Evolutionary conservation across 2,797 vertebrate species (phyloP).

Genomic region (Crypturellus tataupa): DNA sequence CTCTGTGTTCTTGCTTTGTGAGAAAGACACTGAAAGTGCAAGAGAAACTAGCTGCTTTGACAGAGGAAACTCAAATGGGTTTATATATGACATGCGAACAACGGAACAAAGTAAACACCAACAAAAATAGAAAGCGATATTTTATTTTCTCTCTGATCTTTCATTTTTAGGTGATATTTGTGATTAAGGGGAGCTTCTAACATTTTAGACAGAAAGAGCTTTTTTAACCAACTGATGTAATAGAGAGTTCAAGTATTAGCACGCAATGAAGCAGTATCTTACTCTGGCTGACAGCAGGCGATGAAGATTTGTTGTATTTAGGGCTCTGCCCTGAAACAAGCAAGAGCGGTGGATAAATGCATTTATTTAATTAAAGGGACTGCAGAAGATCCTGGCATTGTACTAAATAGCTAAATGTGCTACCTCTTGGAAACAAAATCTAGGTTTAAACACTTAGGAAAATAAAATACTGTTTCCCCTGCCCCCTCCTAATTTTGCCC

Average conservation of each 20-base stretch:
- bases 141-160: slow-evolving; percentile 58
- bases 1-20: slow-evolving; percentile 7
- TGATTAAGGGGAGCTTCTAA: slow-evolving; percentile 42
- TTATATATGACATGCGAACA: background rate
- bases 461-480: background rate
- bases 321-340: background rate
- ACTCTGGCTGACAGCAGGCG: slow-evolving; percentile 38
- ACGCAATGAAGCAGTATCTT: slow-evolving; percentile 14
- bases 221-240: slow-evolving; percentile 38
- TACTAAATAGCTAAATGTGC: background rate
- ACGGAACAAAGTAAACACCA: slow-evolving; percentile 46
- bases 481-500: background rate
- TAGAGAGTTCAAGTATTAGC: slow-evolving; percentile 22
- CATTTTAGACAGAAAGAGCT: slow-evolving; percentile 15
- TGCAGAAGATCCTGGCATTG: background rate
- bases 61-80: slow-evolving; percentile 59
- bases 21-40: slow-evolving; percentile 65
- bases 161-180: slow-evolving; percentile 50
- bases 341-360: background rate
- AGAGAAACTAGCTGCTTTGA: slow-evolving; percentile 43
- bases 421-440: background rate
- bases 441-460: background rate
- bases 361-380: background rate
- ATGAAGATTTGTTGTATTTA: slow-evolving; percentile 12
- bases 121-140: slow-evolving; percentile 52